Percentiles rank a stretch among this genome's conserved stretches.
Evolutionary conservation across 2,797 vertebrate genomes (phyloP).

Genomic region (Gobio occitaniae): DNA sequence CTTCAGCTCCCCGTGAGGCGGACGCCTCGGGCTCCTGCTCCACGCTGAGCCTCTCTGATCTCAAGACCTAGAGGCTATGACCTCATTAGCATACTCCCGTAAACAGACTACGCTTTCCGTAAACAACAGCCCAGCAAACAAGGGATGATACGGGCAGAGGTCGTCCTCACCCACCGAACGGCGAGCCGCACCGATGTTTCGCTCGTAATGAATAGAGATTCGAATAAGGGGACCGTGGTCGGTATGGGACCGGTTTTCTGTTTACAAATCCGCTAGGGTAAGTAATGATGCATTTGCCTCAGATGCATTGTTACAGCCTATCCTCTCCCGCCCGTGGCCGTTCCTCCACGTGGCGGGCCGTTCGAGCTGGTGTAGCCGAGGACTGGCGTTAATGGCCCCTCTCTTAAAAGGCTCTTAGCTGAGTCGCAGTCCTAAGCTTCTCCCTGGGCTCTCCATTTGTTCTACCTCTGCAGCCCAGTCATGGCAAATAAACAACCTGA

Average conservation of each 20-base stretch:
- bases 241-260: constrained; percentile 25
- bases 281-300: constrained; percentile 25
- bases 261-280: constrained; percentile 23
- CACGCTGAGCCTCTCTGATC: constrained; percentile 58
- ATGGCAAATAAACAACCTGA: constrained; percentile 54
- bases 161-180: constrained; percentile 52
- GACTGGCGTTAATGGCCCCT: constrained; percentile 51
- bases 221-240: constrained; percentile 43
- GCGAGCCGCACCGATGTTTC: constrained; percentile 42
- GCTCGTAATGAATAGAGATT: constrained; percentile 49
- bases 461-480: constrained; percentile 48
- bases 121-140: constrained; percentile 53
- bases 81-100: constrained; percentile 62
- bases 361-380: constrained; percentile 11
- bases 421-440: constrained; percentile 50
- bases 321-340: neutral
- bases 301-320: constrained; percentile 33
- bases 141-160: constrained; percentile 43
- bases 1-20: constrained; percentile 49
- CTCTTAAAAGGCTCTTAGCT: constrained; percentile 56
- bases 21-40: constrained; percentile 53
- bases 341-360: constrained; percentile 12
- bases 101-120: constrained; percentile 57
- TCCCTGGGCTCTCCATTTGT: constrained; percentile 57
- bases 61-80: constrained; percentile 58